Percentiles rank a stretch among this genome's conserved stretches.
phyloP scores from a whole-genome alignment of 2,888 invertebrate genomes.

The Pseudococcus viburni region DNA sequence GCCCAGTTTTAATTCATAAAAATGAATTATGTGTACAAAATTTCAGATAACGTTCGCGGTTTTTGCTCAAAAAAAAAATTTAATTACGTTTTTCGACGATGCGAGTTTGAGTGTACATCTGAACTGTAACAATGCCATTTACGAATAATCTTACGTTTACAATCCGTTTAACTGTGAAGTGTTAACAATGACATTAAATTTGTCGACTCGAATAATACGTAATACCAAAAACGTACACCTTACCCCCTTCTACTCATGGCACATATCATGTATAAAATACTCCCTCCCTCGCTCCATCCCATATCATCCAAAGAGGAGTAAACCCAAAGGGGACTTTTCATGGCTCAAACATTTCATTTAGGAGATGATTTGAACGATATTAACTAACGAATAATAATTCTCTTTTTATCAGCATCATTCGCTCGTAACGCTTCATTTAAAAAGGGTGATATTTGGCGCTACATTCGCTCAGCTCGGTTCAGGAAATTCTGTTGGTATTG shows the following conservation, averaged over 20 bases:
- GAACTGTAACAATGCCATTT: background rate
- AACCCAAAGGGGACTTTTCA: background rate
- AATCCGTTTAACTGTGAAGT: conserved; percentile 57
- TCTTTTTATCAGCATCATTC: conserved; percentile 53
- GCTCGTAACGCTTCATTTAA: conserved; percentile 52
- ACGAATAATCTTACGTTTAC: conserved; percentile 54
- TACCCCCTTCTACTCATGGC: background rate
- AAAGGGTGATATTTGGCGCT: conserved; percentile 48
- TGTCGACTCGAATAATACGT: conserved; percentile 20
- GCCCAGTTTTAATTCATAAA: background rate
- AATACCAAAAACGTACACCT: background rate
- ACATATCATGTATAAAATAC: background rate
- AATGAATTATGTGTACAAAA: background rate
- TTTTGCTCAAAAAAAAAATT: background rate
- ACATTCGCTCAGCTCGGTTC: conserved; percentile 11
- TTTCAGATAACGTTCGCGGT: background rate
- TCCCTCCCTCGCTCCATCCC: background rate
- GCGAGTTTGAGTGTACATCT: background rate
- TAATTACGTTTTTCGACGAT: background rate
- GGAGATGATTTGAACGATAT: conserved; percentile 53
- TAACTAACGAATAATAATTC: conserved; percentile 58
- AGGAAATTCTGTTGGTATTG: conserved; percentile 44
- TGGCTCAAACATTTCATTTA: conserved; percentile 5
- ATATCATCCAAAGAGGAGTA: background rate
- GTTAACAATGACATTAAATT: conserved; percentile 58